A percentile compares a stretch with the other conserved stretches of the same genome.
Evolutionary conservation across 2,888 invertebrate species (phyloP).

Genomic region (Drosophila ezoana): DNA sequence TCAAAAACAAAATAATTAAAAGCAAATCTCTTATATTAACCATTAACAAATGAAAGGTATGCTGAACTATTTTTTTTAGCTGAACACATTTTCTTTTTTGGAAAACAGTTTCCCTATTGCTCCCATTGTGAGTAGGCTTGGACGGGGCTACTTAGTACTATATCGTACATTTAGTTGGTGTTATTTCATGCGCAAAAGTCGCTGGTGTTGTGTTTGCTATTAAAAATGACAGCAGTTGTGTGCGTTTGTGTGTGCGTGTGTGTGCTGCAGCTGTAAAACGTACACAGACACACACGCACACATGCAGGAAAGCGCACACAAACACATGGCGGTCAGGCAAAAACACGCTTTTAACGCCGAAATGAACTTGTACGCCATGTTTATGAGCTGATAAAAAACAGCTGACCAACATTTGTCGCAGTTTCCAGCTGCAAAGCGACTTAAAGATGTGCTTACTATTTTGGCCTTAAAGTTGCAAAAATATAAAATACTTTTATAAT

Average conservation of each 20-base stretch:
- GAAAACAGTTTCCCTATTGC: neutral
- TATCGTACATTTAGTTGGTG: constrained; percentile 70
- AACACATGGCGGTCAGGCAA: constrained; percentile 60
- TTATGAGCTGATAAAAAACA: constrained; percentile 82
- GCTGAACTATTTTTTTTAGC: too few species aligned
- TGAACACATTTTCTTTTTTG: neutral
- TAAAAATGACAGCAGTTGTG: constrained; percentile 74
- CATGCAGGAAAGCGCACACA: constrained; percentile 20
- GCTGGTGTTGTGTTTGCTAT: constrained; percentile 81
- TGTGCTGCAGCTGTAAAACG: constrained; percentile 70
- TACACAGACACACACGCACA: constrained; percentile 29
- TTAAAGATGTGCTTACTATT: constrained; percentile 23
- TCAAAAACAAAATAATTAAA: too few species aligned
- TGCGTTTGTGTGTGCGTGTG: constrained; percentile 20
- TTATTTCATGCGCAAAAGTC: constrained; percentile 82
- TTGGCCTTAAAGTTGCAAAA: constrained; percentile 24
- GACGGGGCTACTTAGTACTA: constrained; percentile 73
- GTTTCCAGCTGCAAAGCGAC: constrained; percentile 9
- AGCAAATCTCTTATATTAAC: too few species aligned
- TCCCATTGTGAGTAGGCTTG: constrained; percentile 53
- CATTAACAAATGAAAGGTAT: too few species aligned
- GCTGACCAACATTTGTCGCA: constrained; percentile 79
- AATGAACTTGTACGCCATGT: constrained; percentile 79
- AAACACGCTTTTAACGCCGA: constrained; percentile 78
- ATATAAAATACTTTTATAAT: constrained; percentile 15